These are phyloP conservation scores for Drosophila pallidifrons DNA, from an alignment of 1,140 invertebrate genomes.

Conservation along the genomic window DNA sequence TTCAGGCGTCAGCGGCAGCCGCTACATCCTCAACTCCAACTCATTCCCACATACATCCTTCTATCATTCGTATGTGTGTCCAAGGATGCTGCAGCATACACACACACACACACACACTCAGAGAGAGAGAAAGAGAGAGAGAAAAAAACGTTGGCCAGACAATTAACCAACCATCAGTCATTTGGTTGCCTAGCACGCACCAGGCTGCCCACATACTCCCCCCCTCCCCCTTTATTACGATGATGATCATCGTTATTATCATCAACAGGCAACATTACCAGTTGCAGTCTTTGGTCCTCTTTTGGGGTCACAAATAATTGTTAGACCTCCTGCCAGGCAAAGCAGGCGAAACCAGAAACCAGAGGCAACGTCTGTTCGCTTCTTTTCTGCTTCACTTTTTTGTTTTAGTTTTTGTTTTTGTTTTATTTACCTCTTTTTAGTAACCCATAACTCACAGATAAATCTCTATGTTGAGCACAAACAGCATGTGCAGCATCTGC, in stretches of 20 bases:
- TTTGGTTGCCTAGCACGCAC: constrained; percentile 70
- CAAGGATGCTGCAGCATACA: too few species aligned
- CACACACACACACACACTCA: constrained; percentile 31
- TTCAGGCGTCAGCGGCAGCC: constrained; percentile 75
- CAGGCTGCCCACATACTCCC: constrained; percentile 34
- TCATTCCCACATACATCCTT: not conserved
- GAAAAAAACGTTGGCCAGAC: constrained; percentile 74
- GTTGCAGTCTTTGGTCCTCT: constrained; percentile 44
- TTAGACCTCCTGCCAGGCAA: constrained; percentile 41
- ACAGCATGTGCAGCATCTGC: not conserved
- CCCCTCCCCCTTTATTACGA: too few species aligned
- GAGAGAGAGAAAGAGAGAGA: too few species aligned
- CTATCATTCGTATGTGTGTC: too few species aligned
- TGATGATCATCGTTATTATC: not conserved
- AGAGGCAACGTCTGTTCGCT: too few species aligned
- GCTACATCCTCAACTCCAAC: constrained; percentile 37
- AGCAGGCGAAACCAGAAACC: not conserved
- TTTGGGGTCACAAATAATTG: constrained; percentile 58
- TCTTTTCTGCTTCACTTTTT: not conserved
- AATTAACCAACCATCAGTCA: constrained; percentile 83
- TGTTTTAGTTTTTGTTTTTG: too few species aligned
- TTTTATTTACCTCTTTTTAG: constrained; percentile 4
- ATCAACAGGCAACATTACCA: constrained; percentile 11
- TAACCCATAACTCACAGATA: constrained; percentile 1
- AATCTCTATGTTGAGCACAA: constrained; percentile 1